Percentiles rank a stretch among this genome's conserved stretches.
These are phyloP conservation scores for Lontra canadensis DNA, from an alignment of 2,113 vertebrate species.

Conservation along the genomic window DNA sequence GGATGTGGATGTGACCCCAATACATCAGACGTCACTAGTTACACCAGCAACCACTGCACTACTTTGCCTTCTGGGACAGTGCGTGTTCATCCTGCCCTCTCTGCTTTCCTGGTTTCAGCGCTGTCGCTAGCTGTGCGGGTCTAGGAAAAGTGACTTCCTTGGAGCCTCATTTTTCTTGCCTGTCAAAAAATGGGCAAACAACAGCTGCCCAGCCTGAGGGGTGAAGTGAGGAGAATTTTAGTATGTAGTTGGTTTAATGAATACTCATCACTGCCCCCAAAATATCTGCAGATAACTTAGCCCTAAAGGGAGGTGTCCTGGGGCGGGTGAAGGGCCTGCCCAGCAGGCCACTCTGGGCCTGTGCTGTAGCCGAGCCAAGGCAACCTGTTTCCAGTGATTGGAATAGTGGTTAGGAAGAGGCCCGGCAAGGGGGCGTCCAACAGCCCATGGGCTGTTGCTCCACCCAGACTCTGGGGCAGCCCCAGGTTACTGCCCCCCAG, in stretches of 20 bases:
- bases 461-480: background rate
- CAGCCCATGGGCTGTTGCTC: background rate
- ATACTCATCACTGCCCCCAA: background rate
- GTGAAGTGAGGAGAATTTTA: background rate
- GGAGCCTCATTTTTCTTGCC: constrained; percentile 31
- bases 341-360: background rate
- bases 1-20: background rate
- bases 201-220: background rate
- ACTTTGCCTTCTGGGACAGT: background rate
- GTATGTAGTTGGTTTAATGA: background rate
- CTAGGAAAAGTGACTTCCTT: constrained; percentile 41
- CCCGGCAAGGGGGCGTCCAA: background rate
- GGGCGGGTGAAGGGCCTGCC: background rate
- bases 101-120: background rate
- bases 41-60: too few relatives aligned
- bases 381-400: background rate
- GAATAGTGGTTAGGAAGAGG: background rate
- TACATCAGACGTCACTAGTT: background rate
- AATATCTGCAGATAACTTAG: background rate
- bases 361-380: too few relatives aligned
- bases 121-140: background rate
- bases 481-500: background rate
- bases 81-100: background rate
- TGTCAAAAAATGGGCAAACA: constrained; percentile 28
- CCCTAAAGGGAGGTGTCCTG: background rate